Evolutionary conservation across 1,140 invertebrate genomes (phyloP), one percentile per base, ranked within the genome.

Genomic region (Dreissena polymorpha): DNA sequence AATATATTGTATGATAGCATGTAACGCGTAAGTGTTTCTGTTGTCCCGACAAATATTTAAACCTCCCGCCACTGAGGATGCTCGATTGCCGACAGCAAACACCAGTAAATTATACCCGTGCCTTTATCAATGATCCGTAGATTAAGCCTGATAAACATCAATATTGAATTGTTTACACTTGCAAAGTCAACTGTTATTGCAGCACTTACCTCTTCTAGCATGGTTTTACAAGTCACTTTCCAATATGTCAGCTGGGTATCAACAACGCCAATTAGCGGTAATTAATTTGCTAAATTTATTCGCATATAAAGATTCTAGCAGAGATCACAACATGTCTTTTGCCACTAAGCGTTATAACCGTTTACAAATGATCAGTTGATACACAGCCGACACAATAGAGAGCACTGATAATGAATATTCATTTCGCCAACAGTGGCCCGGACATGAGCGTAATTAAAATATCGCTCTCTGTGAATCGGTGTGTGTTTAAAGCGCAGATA

Each of bases 301-400:
- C 60, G 69, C 60, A 27, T 39, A 27, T 39, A 12, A 82, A 65
- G 53, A 67, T 25, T n/a, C 39, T 57, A 68, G 73, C 79, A 82
- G 74, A 73, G 79, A 82, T 82, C 64, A 82, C 63, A 67, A 73
- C 79, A 64, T 82, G 79, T 82, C 70, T 74, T 82, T 74, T 82
- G 53, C 79, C 69, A 82, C 79, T 82, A 73, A 74, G 79, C 60
- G 57, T 67, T 82, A 74, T 73, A 82, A 82, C 49, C 79, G 79
- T 82, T 74, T 74, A 82, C 79, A 72, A 72, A 72, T 69, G 76
- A 78, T 74, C 79, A 74, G 70, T 82, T 82, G 79, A 82, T 82
- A 82, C 79, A 74, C 79, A 12, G 70, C 68, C 57, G 69, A 82
- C 70, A 82, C 79, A 82, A 82, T 74, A 82, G 57, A 60, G 49